These are phyloP conservation scores for Metopolophium dirhodum DNA, from an alignment of 1,140 invertebrate species.

Conservation along the genomic window DNA sequence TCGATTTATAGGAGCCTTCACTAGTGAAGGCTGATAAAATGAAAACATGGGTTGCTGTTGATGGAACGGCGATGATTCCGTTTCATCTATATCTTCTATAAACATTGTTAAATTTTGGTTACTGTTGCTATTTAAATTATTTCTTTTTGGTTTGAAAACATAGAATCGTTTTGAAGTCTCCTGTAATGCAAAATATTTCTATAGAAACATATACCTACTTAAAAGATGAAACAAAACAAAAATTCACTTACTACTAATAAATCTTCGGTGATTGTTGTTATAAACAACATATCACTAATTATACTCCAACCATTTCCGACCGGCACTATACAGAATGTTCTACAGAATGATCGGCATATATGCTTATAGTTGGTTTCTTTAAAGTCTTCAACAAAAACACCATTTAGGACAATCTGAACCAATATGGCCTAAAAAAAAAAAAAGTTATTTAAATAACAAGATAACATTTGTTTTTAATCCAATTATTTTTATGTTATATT, in stretches of 20 bases:
- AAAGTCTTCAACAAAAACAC: conserved; percentile 36
- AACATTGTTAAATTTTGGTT: conserved; percentile 28
- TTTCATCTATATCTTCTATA: conserved; percentile 39
- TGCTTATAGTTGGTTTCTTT: neutral
- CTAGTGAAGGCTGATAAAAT: neutral
- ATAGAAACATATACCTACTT: neutral
- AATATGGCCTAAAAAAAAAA: conserved; percentile 24
- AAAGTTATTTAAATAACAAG: neutral
- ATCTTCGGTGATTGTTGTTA: conserved; percentile 14
- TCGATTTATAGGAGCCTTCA: neutral
- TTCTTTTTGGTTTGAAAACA: conserved; percentile 4
- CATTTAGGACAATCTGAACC: conserved; percentile 45
- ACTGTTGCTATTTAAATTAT: neutral
- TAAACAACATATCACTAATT: conserved; percentile 38
- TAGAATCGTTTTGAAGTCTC: conserved; percentile 30
- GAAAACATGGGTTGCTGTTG: neutral
- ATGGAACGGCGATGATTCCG: neutral
- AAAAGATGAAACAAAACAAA: neutral
- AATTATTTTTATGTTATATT: no score
- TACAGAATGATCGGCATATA: neutral
- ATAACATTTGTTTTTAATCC: no score
- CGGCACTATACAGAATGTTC: conserved; percentile 34
- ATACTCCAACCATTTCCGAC: conserved; percentile 40
- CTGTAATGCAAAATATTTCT: conserved; percentile 18
- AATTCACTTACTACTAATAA: conserved; percentile 25